Conservation (phyloP, 2,113 vertebrate genomes). For the Xenopus tropicalis region DNA sequence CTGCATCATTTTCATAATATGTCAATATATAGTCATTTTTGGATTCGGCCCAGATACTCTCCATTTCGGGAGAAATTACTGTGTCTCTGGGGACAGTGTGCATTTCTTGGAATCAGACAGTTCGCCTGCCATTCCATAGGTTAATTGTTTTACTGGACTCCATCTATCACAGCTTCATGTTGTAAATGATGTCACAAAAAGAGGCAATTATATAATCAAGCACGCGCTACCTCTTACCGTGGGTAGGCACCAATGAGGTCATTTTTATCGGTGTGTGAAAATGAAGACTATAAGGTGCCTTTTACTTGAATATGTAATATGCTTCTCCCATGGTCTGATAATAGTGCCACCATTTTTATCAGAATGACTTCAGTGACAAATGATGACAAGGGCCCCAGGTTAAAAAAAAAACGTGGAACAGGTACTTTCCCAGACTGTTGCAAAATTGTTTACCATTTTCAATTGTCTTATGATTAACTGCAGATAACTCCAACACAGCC, state of each 20-base stretch:
- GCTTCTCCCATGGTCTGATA: background rate
- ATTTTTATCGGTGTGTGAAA: background rate
- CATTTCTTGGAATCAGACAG: background rate
- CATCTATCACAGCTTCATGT: background rate
- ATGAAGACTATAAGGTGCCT: background rate
- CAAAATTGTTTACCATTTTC: slow-evolving; percentile 60
- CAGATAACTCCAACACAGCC: slow-evolving; percentile 62
- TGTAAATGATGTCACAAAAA: slow-evolving; percentile 1
- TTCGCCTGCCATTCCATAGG: background rate
- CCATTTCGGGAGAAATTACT: background rate
- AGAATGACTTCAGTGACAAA: background rate
- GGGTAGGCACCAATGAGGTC: background rate
- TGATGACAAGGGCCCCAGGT: slow-evolving; percentile 48
- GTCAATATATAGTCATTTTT: background rate
- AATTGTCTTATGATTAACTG: slow-evolving; percentile 68
- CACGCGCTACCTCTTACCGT: background rate
- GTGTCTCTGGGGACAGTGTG: background rate
- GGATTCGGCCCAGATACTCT: background rate
- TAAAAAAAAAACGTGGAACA: slow-evolving; percentile 2
- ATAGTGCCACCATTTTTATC: background rate
- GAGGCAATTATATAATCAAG: background rate
- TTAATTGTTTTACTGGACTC: slow-evolving; percentile 3
- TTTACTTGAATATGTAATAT: background rate
- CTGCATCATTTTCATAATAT: background rate
- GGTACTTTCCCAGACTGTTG: slow-evolving; percentile 14